Evolutionary conservation across 2,797 vertebrate genomes (phyloP).

Genomic region (Danio aesculapii): DNA sequence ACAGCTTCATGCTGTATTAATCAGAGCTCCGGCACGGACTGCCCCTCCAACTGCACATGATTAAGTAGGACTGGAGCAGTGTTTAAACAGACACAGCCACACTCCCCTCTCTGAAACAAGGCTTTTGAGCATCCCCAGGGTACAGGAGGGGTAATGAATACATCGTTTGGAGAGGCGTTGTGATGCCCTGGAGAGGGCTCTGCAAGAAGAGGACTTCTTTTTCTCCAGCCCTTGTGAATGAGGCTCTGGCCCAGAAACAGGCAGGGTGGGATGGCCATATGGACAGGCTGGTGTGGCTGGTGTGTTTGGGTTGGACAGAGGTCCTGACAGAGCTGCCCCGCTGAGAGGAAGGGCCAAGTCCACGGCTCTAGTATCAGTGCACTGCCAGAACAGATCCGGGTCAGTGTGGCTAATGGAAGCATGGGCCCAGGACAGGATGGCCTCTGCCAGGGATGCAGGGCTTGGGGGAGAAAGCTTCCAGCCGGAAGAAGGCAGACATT

Average conservation of each 20-base stretch:
- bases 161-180: slow-evolving; percentile 64
- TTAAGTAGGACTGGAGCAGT: slow-evolving; percentile 56
- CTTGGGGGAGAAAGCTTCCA: slow-evolving; percentile 38
- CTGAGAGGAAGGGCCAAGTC: slow-evolving; percentile 59
- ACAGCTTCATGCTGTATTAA: slow-evolving; percentile 59
- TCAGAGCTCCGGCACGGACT: slow-evolving; percentile 56
- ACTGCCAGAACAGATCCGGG: slow-evolving; percentile 53
- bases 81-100: slow-evolving; percentile 62
- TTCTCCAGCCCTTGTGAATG: slow-evolving; percentile 44
- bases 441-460: slow-evolving; percentile 32
- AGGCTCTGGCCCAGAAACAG: slow-evolving; percentile 50
- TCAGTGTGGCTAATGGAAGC: slow-evolving; percentile 48
- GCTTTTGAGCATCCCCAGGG: slow-evolving; percentile 62
- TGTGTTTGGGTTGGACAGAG: slow-evolving; percentile 63
- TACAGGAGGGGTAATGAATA: slow-evolving; percentile 68
- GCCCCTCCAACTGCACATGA: slow-evolving; percentile 54
- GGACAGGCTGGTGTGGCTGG: slow-evolving; percentile 57
- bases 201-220: slow-evolving; percentile 40
- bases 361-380: slow-evolving; percentile 44
- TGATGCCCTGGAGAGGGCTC: slow-evolving; percentile 57
- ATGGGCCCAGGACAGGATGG: slow-evolving; percentile 40
- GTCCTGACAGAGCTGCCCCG: slow-evolving; percentile 59
- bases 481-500: slow-evolving; percentile 33
- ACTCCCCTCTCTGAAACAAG: slow-evolving; percentile 61
- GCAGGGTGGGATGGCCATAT: slow-evolving; percentile 64